A percentile compares a stretch with the other conserved stretches of the same genome.
Conservation (phyloP, 1,140 invertebrate genomes). For the Rhyacophila brunnea region DNA sequence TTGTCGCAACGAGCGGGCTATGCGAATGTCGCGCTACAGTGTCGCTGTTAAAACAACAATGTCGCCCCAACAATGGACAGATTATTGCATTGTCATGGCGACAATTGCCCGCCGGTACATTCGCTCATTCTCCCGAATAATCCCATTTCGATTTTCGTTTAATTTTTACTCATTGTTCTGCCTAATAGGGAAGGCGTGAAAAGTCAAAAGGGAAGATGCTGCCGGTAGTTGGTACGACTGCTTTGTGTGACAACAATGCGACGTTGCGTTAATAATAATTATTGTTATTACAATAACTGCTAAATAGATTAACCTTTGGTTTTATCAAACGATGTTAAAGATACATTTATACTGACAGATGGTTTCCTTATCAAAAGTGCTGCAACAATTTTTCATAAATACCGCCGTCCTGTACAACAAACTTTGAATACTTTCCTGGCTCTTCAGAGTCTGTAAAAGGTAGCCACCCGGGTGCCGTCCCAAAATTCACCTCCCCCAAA, state of each 20-base stretch:
- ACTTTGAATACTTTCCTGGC: too few relatives aligned
- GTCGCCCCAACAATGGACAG: conserved; percentile 34
- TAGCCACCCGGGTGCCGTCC: too few relatives aligned
- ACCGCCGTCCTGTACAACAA: too few relatives aligned
- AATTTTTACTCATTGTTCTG: conserved; percentile 35
- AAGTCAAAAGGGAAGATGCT: conserved; percentile 28
- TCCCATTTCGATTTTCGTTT: conserved; percentile 36
- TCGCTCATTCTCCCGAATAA: conserved; percentile 26
- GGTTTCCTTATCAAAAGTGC: too few relatives aligned
- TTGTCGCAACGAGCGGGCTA: conserved; percentile 21
- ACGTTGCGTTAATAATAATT: not conserved
- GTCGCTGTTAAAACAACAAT: conserved; percentile 33
- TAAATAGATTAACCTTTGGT: too few relatives aligned
- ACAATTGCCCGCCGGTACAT: conserved; percentile 20
- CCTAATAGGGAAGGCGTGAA: conserved; percentile 23
- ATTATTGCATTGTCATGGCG: conserved; percentile 34
- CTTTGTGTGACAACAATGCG: too few relatives aligned
- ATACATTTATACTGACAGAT: too few relatives aligned
- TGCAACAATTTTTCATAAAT: too few relatives aligned
- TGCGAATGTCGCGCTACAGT: conserved; percentile 12
- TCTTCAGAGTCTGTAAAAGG: too few relatives aligned
- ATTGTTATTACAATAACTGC: too few relatives aligned
- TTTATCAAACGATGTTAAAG: too few relatives aligned
- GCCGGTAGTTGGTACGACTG: not conserved
- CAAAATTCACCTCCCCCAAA: too few relatives aligned